These are phyloP conservation scores for Imbricaverruca yamaguchii DNA, from an alignment of 2,888 invertebrate genomes.

Conservation along the genomic window DNA sequence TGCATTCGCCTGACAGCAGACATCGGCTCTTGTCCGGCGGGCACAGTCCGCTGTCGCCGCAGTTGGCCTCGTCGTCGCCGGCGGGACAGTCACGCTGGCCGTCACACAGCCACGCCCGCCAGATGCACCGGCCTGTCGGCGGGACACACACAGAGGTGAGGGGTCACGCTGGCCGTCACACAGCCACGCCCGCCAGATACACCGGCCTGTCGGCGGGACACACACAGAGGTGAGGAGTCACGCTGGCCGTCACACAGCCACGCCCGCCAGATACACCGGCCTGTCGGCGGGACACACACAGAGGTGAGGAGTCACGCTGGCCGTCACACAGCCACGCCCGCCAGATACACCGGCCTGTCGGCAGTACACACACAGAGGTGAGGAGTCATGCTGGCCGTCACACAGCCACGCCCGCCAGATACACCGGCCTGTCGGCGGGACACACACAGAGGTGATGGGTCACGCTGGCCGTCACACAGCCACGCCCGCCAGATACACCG, in stretches of 20 bases:
- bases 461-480: no score
- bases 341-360: background rate
- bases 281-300: background rate
- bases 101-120: slow-evolving; percentile 56
- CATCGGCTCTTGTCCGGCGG: slow-evolving; percentile 50
- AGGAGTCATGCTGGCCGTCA: slow-evolving; percentile 36
- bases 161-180: no score
- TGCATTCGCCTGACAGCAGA: slow-evolving; percentile 54
- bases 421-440: slow-evolving; percentile 46
- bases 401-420: slow-evolving; percentile 56
- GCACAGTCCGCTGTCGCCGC: slow-evolving; percentile 37
- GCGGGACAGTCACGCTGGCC: slow-evolving; percentile 50
- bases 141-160: slow-evolving; percentile 23
- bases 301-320: background rate
- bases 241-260: background rate
- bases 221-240: background rate
- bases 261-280: no score
- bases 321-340: background rate
- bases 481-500: no score
- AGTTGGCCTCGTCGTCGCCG: slow-evolving; percentile 56
- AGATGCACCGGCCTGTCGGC: slow-evolving; percentile 51
- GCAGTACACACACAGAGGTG: background rate
- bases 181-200: background rate
- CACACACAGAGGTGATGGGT: slow-evolving; percentile 16
- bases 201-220: background rate